Percentiles rank a stretch among this genome's conserved stretches.
These are phyloP conservation scores for Drosophila willistoni DNA, from an alignment of 1,140 invertebrate genomes.

Conservation along the genomic window DNA sequence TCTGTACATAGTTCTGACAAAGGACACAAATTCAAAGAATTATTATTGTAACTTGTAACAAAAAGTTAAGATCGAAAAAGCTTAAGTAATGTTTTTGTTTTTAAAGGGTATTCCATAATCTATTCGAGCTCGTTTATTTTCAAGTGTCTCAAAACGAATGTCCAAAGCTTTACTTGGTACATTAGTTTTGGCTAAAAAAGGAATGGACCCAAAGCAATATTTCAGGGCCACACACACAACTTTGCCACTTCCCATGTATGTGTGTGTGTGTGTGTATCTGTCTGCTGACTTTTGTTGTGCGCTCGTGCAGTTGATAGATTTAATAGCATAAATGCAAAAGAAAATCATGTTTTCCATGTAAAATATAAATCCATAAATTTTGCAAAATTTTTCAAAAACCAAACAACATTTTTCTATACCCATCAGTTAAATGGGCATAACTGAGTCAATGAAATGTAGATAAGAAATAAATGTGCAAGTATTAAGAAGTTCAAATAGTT, in stretches of 20 bases:
- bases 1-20: neutral
- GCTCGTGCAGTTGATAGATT: slow-evolving; percentile 38
- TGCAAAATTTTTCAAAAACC: neutral
- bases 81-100: no score
- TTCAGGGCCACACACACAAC: neutral
- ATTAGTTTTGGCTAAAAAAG: neutral
- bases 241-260: neutral
- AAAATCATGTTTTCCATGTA: slow-evolving; percentile 12
- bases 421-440: neutral
- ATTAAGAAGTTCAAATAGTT: no score
- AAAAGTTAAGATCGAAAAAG: no score
- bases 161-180: neutral
- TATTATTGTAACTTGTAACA: no score
- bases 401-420: neutral
- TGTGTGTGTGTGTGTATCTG: neutral
- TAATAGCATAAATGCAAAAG: slow-evolving; percentile 47
- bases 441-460: neutral
- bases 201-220: no score
- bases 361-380: neutral
- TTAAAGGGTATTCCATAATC: no score
- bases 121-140: no score
- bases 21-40: no score
- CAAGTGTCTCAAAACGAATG: neutral
- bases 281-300: neutral
- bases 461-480: no score